Conservation (phyloP, 2,888 invertebrate genomes). For the Stenodema calcarata region DNA sequence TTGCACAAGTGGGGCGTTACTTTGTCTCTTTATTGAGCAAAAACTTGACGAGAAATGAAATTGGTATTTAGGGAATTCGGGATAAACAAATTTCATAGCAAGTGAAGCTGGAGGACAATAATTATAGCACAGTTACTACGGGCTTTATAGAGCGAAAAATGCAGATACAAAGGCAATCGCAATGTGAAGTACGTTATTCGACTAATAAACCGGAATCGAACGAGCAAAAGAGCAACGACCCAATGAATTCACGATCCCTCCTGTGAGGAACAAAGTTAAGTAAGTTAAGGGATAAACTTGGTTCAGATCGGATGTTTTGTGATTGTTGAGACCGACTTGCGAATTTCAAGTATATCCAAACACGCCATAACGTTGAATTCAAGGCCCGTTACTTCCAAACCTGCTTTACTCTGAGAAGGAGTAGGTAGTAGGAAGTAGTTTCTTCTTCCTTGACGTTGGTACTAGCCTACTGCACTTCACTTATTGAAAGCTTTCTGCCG, state of each 20-base stretch:
- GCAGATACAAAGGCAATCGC: too few species aligned
- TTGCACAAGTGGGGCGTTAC: too few species aligned
- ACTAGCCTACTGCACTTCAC: background rate
- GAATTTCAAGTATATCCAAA: background rate
- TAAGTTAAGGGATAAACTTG: background rate
- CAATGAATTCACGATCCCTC: background rate
- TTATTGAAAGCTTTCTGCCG: background rate
- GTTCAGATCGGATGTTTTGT: background rate
- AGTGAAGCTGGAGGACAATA: too few species aligned
- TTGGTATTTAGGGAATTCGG: too few species aligned
- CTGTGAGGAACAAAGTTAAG: background rate
- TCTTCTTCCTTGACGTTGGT: background rate
- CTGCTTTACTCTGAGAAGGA: background rate
- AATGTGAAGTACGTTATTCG: background rate
- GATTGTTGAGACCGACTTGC: background rate
- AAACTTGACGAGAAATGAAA: too few species aligned
- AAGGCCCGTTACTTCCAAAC: background rate
- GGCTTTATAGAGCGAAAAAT: too few species aligned
- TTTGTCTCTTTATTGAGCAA: too few species aligned
- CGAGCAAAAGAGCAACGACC: background rate
- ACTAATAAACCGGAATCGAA: background rate
- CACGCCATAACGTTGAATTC: background rate
- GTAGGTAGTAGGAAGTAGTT: background rate
- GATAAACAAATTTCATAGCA: too few species aligned
- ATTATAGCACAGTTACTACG: too few species aligned